A percentile compares a stretch with the other conserved stretches of the same genome.
These are phyloP conservation scores for Harpalus rubripes DNA, from an alignment of 2,888 invertebrate genomes.

Conservation along the genomic window DNA sequence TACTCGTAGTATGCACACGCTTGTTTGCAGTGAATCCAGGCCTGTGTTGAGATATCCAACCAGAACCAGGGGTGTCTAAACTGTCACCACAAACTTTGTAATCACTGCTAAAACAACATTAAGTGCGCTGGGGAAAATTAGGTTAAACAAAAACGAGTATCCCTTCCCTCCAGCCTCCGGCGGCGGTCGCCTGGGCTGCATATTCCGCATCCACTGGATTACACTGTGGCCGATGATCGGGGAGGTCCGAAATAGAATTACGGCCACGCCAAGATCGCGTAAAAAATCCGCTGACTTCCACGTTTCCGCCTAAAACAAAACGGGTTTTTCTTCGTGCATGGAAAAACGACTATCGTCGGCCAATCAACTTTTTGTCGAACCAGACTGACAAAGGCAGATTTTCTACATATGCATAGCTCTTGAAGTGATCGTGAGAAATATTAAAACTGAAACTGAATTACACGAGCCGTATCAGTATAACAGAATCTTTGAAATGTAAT, in stretches of 20 bases:
- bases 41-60: slow-evolving; percentile 30
- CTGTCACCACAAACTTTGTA: slow-evolving; percentile 62
- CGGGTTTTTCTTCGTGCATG: slow-evolving; percentile 20
- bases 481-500: not conserved
- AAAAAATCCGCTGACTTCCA: slow-evolving; percentile 57
- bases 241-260: slow-evolving; percentile 60
- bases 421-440: slow-evolving; percentile 5
- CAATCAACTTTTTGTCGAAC: slow-evolving; percentile 21
- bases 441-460: slow-evolving; percentile 30
- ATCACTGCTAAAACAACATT: slow-evolving; percentile 64
- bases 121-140: slow-evolving; percentile 57
- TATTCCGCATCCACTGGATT: slow-evolving; percentile 31
- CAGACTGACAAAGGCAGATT: not conserved
- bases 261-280: slow-evolving; percentile 49
- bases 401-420: not conserved
- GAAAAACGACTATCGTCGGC: slow-evolving; percentile 15
- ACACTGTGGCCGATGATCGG: slow-evolving; percentile 49
- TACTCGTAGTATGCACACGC: too few relatives aligned
- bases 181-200: not conserved
- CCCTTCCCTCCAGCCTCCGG: not conserved
- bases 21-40: slow-evolving; percentile 11
- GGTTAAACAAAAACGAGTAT: slow-evolving; percentile 61
- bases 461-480: not conserved
- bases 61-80: slow-evolving; percentile 48
- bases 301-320: slow-evolving; percentile 58